Base-by-base conservation (phyloP, 2,888 invertebrate species). In the Microchrysa polita region DNA sequence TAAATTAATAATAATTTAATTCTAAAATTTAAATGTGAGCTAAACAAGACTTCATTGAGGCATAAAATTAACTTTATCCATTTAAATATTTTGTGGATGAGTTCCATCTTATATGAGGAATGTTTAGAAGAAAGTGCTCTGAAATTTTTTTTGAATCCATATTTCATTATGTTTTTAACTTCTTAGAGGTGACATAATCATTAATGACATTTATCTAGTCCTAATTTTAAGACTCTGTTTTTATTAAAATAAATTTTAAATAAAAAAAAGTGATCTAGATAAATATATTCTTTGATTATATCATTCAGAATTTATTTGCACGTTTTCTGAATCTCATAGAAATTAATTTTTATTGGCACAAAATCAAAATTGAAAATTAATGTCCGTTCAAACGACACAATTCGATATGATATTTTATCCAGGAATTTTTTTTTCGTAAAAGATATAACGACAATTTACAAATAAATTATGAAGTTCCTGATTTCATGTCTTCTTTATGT, bases 271-370 rank as follows among this genome's bases (percentile, higher is more conserved):
- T 34, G 7, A 34, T 34, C 27, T 7, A n/a, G n/a, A n/a, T n/a
- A n/a, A n/a, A n/a, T n/a, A n/a, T n/a, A 34, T 34, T 34, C 7
- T 34, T 7, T 57, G 57, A 57, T 57, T 20, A 20, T 40, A 12
- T 61, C 61, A 61, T 61, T 40, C 18, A 57, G 20, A 5, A n/a
- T 42, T 61, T 16, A 61, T 42, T 61, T 61, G 61, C 61, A 61
- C 40, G 61, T 42, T 61, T 5, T 61, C n/a, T 40, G 34, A 23
- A 59, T 12, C 27, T 34, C 27, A 34, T 34, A 34, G 27, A 5
- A 34, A 34, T 34, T 34, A 34, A 34, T 34, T 34, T 34, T 34
- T 34, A n/a, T n/a, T n/a, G n/a, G n/a, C n/a, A n/a, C n/a, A n/a
- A n/a, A n/a, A n/a, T n/a, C n/a, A n/a, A n/a, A n/a, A n/a, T n/a